Evolutionary conservation across 2,888 invertebrate genomes (phyloP).

Genomic region (Euplexia lucipara): DNA sequence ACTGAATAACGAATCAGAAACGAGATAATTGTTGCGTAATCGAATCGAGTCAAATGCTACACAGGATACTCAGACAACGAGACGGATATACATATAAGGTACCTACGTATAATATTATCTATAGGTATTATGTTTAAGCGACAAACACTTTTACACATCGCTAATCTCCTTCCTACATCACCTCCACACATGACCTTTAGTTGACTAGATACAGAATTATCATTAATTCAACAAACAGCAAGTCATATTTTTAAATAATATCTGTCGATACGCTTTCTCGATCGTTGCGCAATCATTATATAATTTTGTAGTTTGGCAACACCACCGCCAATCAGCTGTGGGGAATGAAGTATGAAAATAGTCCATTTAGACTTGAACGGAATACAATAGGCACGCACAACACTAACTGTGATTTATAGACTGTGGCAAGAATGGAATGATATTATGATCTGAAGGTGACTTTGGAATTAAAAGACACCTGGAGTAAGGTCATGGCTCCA

Average conservation of each 20-base stretch:
- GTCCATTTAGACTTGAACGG: constrained; percentile 20
- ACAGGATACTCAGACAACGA: constrained; percentile 20
- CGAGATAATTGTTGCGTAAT: constrained; percentile 38
- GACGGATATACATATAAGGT: constrained; percentile 7
- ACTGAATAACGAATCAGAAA: constrained; percentile 18
- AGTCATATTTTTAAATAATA: constrained; percentile 44
- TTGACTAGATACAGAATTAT: constrained; percentile 30
- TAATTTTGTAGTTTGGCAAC: constrained; percentile 34
- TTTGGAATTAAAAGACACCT: constrained; percentile 48
- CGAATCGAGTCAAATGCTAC: constrained; percentile 18
- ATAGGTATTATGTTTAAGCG: not conserved
- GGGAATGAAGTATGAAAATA: constrained; percentile 34
- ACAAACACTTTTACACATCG: not conserved
- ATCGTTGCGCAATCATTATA: constrained; percentile 41
- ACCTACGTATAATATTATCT: constrained; percentile 10
- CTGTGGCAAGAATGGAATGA: constrained; percentile 25
- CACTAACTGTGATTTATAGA: constrained; percentile 48
- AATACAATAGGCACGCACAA: constrained; percentile 42
- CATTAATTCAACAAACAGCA: constrained; percentile 23
- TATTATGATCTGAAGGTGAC: constrained; percentile 44
- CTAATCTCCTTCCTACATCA: constrained; percentile 27
- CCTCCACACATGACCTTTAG: constrained; percentile 22
- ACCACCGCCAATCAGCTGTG: constrained; percentile 22
- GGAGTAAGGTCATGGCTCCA: constrained; percentile 38
- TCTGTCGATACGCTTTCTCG: constrained; percentile 41